Evolutionary conservation across 2,113 vertebrate species (phyloP), one percentile per base, ranked within the genome.

Genomic region (Marmota flaviventris): DNA sequence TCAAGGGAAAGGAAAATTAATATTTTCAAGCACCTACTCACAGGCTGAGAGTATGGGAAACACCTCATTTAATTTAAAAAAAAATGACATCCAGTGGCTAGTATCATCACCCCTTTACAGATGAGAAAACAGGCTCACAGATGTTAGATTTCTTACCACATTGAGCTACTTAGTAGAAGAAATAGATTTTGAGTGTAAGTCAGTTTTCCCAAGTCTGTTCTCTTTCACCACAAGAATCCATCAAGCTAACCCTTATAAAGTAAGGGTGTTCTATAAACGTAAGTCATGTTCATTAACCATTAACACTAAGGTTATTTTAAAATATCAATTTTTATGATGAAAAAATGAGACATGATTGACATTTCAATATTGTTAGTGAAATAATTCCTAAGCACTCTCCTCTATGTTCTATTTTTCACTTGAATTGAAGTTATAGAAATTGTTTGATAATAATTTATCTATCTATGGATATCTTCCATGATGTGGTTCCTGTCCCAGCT

Each of bases 401-500:
- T 85, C 6, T 48, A 22, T 18, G 22, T 82, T 61, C 63, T 67
- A 32, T 96, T 89, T 93, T 85, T 42, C 20, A 82, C 56, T 77
- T 83, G 73, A 94, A 89, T 85, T 89, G 84, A 85, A 39, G 24
- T 53, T 63, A 34, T 25, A 87, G 72, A 96, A 82, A 67, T 42
- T 39, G 24, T 9, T 37, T 65, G 85, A 63, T 51, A 87, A 69
- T 37, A 69, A 90, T 72, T n/a, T 39, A 78, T 51, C 18, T 85
- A 37, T 61, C 63, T n/a, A 37, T 29, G 70, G 67, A 78, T 32
- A 17, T 9, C 16, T 32, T 53, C 56, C 86, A 51, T 6, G 4
- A 3, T 34, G 32, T 20, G 61, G 9, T 70, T 70, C 65, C 81
- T 77, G n/a, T 7, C 25, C n/a, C 22, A 4, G 85, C 34, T 24